Percentiles rank a stretch among this genome's conserved stretches.
Evolutionary conservation across 2,888 invertebrate species (phyloP).

Genomic region (Nycteola revayana): DNA sequence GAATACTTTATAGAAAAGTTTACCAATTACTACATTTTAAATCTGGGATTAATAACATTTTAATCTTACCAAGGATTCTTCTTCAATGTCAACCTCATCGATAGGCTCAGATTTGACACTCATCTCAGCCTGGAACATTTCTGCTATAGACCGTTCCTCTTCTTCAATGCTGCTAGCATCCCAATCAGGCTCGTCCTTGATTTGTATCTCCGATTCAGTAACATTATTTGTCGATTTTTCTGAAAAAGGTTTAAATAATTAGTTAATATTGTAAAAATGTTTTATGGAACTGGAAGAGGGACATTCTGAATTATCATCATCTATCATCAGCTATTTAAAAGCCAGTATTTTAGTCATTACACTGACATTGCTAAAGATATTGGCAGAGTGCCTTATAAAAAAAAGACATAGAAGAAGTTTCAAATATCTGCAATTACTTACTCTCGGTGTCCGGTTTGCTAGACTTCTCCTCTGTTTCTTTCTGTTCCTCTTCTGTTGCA

Average conservation of each 20-base stretch:
- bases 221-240: slow-evolving; percentile 51
- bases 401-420: not conserved
- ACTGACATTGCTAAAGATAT: too few species aligned
- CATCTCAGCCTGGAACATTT: slow-evolving; percentile 86
- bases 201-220: slow-evolving; percentile 50
- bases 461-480: slow-evolving; percentile 42
- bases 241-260: too few species aligned
- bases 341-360: too few species aligned
- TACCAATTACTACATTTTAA: too few species aligned
- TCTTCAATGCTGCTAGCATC: slow-evolving; percentile 81
- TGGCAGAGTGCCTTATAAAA: not conserved
- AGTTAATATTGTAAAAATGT: too few species aligned
- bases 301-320: too few species aligned
- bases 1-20: too few species aligned
- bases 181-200: slow-evolving; percentile 85
- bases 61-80: slow-evolving; percentile 69
- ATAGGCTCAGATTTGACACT: slow-evolving; percentile 85
- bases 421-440: slow-evolving; percentile 44
- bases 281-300: too few species aligned
- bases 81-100: slow-evolving; percentile 81
- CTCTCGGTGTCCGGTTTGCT: slow-evolving; percentile 48
- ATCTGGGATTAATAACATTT: too few species aligned
- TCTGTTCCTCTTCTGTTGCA: slow-evolving; percentile 48
- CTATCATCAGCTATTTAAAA: too few species aligned
- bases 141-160: slow-evolving; percentile 85